phyloP scores from a whole-genome alignment of 1,140 invertebrate genomes.

The Temnothorax curvispinosus region DNA sequence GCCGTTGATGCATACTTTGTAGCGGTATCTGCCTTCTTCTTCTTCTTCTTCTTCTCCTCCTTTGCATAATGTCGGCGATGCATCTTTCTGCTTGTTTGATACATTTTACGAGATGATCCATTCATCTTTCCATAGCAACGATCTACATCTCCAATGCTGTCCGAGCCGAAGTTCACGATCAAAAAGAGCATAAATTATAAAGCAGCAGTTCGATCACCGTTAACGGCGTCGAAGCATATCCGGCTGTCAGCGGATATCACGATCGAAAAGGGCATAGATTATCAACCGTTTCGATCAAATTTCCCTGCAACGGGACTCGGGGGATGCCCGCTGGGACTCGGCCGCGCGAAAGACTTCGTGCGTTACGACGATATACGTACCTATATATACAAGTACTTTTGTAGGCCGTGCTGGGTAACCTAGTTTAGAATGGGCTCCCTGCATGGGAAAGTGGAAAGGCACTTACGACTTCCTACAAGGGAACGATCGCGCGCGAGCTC shows the following conservation, averaged over 20 bases:
- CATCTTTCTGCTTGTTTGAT: constrained; percentile 46
- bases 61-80: constrained; percentile 16
- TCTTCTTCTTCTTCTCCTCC: neutral
- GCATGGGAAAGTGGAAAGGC: constrained; percentile 43
- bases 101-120: constrained; percentile 37
- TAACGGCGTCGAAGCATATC: constrained; percentile 49
- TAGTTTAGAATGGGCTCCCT: constrained; percentile 33
- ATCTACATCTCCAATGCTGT: neutral
- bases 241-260: constrained; percentile 60
- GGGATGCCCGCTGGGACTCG: constrained; percentile 35
- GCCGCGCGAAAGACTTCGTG: constrained; percentile 37
- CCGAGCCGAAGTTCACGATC: constrained; percentile 17
- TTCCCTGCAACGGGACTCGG: constrained; percentile 45
- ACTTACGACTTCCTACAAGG: constrained; percentile 40
- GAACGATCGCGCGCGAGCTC: constrained; percentile 41
- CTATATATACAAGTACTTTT: constrained; percentile 33
- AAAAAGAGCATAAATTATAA: constrained; percentile 68
- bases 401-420: constrained; percentile 19
- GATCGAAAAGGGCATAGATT: constrained; percentile 73
- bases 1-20: constrained; percentile 5
- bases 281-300: constrained; percentile 74
- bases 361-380: constrained; percentile 35
- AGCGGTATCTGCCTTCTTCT: neutral
- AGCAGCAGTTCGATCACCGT: constrained; percentile 64
- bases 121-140: constrained; percentile 14